phyloP scores from a whole-genome alignment of 2,113 vertebrate genomes.

The Ailurus styani region DNA sequence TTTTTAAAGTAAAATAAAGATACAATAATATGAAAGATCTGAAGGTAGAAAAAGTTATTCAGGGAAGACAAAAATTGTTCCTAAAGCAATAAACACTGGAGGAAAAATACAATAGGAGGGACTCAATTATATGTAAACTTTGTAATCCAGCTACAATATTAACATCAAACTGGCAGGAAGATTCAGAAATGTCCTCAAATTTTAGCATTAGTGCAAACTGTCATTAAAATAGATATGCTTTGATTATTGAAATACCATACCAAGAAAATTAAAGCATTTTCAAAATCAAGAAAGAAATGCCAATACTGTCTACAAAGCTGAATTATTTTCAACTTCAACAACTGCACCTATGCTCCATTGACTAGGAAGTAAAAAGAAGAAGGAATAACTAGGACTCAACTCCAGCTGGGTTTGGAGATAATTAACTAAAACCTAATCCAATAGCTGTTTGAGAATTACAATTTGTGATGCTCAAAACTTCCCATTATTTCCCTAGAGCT shows the following conservation, averaged over 20 bases:
- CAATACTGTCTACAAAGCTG: conserved; percentile 57
- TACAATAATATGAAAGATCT: not conserved
- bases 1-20: not conserved
- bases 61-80: not conserved
- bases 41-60: conserved; percentile 6
- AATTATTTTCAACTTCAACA: conserved; percentile 71
- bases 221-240: conserved; percentile 39
- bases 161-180: conserved; percentile 33
- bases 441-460: conserved; percentile 75
- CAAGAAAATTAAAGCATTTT: conserved; percentile 62
- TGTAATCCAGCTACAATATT: conserved; percentile 32
- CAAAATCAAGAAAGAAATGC: conserved; percentile 62
- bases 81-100: not conserved
- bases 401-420: conserved; percentile 69
- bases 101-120: not conserved
- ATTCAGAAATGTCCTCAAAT: conserved; percentile 10
- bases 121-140: not conserved
- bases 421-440: conserved; percentile 74
- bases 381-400: conserved; percentile 52
- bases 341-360: conserved; percentile 55
- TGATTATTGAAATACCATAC: conserved; percentile 23
- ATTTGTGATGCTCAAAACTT: conserved; percentile 64
- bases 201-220: conserved; percentile 10
- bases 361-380: conserved; percentile 60
- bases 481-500: conserved; percentile 60